Evolutionary conservation across 2,888 invertebrate species (phyloP).

Genomic region (Oligia fasciuncula): DNA sequence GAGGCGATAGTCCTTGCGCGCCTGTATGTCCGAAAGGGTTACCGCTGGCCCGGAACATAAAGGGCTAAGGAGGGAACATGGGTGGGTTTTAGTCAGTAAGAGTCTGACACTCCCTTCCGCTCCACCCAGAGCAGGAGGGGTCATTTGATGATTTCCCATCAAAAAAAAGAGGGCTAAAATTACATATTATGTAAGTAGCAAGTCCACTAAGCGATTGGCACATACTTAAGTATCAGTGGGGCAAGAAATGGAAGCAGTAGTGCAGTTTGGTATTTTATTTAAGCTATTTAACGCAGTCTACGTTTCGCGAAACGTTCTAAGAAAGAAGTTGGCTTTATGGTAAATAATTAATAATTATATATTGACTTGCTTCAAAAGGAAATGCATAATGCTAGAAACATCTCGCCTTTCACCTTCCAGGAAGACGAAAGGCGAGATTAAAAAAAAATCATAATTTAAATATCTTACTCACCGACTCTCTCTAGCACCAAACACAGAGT

Average conservation of each 20-base stretch:
- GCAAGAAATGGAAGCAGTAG: background rate
- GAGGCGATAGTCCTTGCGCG: too few relatives aligned
- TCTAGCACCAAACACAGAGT: conserved; percentile 92
- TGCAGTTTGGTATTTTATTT: background rate
- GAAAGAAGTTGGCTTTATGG: background rate
- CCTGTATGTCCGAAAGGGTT: too few relatives aligned
- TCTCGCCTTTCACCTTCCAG: background rate
- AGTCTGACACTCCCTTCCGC: too few relatives aligned
- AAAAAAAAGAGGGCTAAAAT: background rate
- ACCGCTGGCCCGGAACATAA: too few relatives aligned
- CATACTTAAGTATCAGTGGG: background rate
- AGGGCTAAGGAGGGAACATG: too few relatives aligned
- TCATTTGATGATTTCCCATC: too few relatives aligned
- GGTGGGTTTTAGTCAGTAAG: too few relatives aligned
- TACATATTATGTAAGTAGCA: background rate
- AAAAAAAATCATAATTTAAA: background rate
- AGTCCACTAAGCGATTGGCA: background rate
- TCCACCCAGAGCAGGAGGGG: too few relatives aligned
- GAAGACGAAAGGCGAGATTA: too few relatives aligned
- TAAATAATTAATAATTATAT: conserved; percentile 1
- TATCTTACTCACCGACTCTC: conserved; percentile 90
- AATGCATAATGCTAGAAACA: background rate
- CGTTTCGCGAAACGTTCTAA: background rate
- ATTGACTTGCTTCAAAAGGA: background rate
- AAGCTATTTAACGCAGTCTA: too few relatives aligned